Evolutionary conservation across 37 sponge, comb jelly and placozoan species (phyloP), one percentile per base, ranked within the genome.

Genomic region (Ianthella basta): DNA sequence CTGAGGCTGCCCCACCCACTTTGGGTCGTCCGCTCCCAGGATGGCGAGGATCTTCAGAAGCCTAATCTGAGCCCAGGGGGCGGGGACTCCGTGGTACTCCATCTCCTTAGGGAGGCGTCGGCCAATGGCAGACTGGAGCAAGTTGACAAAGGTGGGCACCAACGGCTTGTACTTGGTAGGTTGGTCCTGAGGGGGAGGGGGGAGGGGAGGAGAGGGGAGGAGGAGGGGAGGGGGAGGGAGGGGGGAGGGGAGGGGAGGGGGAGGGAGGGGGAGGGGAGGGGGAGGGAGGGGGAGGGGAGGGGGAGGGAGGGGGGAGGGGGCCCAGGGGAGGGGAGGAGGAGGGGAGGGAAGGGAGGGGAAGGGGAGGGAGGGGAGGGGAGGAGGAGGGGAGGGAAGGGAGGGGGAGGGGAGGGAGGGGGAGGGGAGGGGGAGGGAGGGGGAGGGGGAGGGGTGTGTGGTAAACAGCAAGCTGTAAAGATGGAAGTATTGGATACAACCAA

Each of bases 71-170:
- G 84, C 87, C 96, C 97, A 96, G 19, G 99, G 95, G 21, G 95
- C 82, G 16, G 97, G 95, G 20, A 98, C 92, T n/a, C 83, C 80
- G 53, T 96, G 99, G 84, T 98, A 98, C 53, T 98, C 89, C 84
- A 96, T 93, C 56, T 94, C 93, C 78, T 75, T 75, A 0, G 78
- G 78, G 14, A 75, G 53, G 23, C 39, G 33, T 2, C 53, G 37
- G 41, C 73, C 77, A 80, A 89, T 56, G 16, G 81, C 89, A 63
- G 92, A 93, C 23, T 60, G 32, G 33, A 95, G 84, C 63, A 97
- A 93, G 78, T 83, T 80, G 15, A 80, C 69, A 67, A 97, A 92
- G 33, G 87, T 87, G 23, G 66, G 69, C 14, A 81, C 79, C 72
- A 97, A 56, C 82, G 88, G 83, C 50, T 91, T 91, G 86, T 83